These are phyloP conservation scores for Drosophila affinis DNA, from an alignment of 2,888 invertebrate species.

Conservation along the genomic window DNA sequence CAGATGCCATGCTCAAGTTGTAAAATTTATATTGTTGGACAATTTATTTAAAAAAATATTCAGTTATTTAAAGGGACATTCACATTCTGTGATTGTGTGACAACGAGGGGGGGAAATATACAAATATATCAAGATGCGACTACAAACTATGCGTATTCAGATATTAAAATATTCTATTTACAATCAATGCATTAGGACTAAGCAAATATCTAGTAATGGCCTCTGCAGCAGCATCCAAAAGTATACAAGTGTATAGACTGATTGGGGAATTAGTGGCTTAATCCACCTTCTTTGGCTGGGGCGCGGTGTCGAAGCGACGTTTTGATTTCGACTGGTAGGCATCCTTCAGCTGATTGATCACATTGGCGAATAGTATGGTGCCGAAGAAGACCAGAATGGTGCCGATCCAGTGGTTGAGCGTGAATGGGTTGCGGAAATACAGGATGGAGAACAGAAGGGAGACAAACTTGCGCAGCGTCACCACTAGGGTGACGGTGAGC, in stretches of 20 bases:
- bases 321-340: conserved; percentile 50
- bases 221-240: conserved; percentile 32
- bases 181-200: conserved; percentile 37
- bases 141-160: conserved; percentile 29
- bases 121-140: conserved; percentile 1
- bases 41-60: not conserved
- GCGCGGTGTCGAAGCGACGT: conserved; percentile 26
- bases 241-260: not conserved
- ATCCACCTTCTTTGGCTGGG: conserved; percentile 36
- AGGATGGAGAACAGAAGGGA: conserved; percentile 97
- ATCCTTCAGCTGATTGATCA: conserved; percentile 84
- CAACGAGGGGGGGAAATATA: not conserved
- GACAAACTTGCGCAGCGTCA: conserved; percentile 97
- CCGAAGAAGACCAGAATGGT: conserved; percentile 95
- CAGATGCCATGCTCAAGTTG: not conserved
- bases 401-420: conserved; percentile 94
- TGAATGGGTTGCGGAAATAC: conserved; percentile 97
- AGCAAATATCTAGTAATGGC: conserved; percentile 32
- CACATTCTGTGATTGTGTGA: not conserved
- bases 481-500: conserved; percentile 96
- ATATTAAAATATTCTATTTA: conserved; percentile 31
- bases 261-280: conserved; percentile 9
- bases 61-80: not conserved
- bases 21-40: conserved; percentile 1
- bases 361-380: conserved; percentile 95